Evolutionary conservation across 2,113 vertebrate species (phyloP).

Genomic region (Heterotilapia buettikoferi): DNA sequence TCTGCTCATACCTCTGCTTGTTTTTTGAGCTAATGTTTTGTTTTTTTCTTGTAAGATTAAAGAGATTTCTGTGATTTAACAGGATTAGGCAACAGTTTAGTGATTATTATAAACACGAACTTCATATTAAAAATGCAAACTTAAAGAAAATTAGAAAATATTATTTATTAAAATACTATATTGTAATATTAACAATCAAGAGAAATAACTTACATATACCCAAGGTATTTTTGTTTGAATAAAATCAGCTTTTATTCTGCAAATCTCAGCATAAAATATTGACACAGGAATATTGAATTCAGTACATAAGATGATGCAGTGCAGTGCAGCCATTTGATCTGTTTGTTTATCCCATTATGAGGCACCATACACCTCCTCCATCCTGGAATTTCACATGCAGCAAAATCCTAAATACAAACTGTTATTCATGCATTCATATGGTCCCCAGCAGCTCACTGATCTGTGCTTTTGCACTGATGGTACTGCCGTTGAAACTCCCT

Average conservation of each 20-base stretch:
- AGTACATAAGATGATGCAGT: neutral
- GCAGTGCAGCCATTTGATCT: conserved; percentile 9
- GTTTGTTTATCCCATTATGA: conserved; percentile 23
- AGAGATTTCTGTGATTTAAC: neutral
- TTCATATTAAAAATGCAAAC: neutral
- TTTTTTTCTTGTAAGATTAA: neutral
- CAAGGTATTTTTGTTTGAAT: neutral
- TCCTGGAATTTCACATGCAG: neutral
- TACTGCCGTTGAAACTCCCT: neutral
- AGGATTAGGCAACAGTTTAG: neutral
- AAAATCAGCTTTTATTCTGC: neutral
- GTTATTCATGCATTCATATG: neutral
- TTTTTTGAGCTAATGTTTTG: neutral
- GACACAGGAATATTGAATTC: neutral
- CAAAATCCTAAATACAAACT: conserved; percentile 2
- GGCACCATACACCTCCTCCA: conserved; percentile 3
- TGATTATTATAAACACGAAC: neutral
- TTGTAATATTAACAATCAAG: neutral
- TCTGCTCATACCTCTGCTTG: neutral
- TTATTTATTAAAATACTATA: neutral
- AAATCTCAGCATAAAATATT: conserved; percentile 3
- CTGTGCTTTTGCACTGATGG: neutral
- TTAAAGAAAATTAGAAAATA: neutral
- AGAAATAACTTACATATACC: neutral
- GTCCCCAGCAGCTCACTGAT: conserved; percentile 15